Evolutionary conservation across 2,113 vertebrate species (phyloP).

Genomic region (Oenanthe melanoleuca): DNA sequence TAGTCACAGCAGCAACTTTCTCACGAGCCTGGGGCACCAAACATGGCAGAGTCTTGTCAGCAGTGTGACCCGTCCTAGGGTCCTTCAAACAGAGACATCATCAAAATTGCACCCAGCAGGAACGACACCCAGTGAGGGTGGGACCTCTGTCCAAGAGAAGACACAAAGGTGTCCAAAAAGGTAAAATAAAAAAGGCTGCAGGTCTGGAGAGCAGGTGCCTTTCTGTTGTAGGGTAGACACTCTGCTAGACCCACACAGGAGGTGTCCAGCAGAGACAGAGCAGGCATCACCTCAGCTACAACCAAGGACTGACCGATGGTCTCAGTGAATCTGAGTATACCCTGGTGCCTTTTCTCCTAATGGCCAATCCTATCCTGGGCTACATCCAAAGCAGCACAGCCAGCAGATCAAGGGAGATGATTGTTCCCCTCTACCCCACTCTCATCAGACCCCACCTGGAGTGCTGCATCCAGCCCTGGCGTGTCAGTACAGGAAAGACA

Average conservation of each 20-base stretch:
- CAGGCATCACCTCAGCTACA: background rate
- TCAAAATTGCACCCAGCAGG: background rate
- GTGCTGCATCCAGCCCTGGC: background rate
- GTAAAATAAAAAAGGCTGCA: background rate
- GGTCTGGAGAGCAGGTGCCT: background rate
- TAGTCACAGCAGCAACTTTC: background rate
- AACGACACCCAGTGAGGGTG: rapidly evolving
- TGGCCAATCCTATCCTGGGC: rapidly evolving
- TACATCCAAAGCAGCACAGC: background rate
- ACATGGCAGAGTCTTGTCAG: background rate
- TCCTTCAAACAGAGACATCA: background rate
- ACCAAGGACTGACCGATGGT: background rate
- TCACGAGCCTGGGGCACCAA: rapidly evolving
- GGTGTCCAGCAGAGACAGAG: background rate
- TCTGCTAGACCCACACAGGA: background rate
- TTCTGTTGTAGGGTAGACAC: background rate
- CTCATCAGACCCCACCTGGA: rapidly evolving
- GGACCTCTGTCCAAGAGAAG: background rate
- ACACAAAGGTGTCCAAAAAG: background rate
- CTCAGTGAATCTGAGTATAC: background rate
- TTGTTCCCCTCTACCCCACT: background rate
- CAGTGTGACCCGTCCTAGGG: background rate
- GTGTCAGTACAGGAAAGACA: background rate
- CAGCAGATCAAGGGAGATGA: background rate
- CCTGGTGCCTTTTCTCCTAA: background rate